A percentile compares a stretch with the other conserved stretches of the same genome.
Conservation (phyloP, 2,113 vertebrate genomes). For the Verasper variegatus region DNA sequence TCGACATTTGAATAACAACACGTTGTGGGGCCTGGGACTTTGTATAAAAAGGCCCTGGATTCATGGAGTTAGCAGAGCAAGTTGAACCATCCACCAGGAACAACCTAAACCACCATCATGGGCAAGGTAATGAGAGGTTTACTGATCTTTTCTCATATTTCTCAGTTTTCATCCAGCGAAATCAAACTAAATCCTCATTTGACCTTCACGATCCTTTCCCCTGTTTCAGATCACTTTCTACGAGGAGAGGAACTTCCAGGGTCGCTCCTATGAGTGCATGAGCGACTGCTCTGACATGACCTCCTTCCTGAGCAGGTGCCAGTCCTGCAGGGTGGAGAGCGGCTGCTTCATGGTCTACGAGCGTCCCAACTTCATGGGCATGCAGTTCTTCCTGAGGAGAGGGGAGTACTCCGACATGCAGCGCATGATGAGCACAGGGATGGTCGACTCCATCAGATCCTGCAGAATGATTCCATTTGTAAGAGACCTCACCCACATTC, state of each 20-base stretch:
- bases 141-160: not conserved
- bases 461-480: constrained; percentile 81
- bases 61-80: constrained; percentile 71
- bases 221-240: constrained; percentile 76
- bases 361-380: constrained; percentile 75
- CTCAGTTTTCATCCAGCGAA: too few relatives aligned
- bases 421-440: constrained; percentile 78
- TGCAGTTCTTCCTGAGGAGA: constrained; percentile 78
- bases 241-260: constrained; percentile 84
- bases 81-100: constrained; percentile 70
- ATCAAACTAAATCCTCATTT: not conserved
- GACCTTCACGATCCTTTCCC: not conserved
- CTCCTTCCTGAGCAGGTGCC: constrained; percentile 79
- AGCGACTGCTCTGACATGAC: constrained; percentile 80
- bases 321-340: constrained; percentile 81
- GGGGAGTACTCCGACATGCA: constrained; percentile 81
- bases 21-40: constrained; percentile 56
- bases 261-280: constrained; percentile 81
- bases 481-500: not conserved
- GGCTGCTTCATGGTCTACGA: constrained; percentile 84
- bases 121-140: constrained; percentile 76
- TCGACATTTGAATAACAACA: constrained; percentile 83
- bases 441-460: constrained; percentile 79
- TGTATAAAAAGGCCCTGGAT: constrained; percentile 77
- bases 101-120: constrained; percentile 75